phyloP scores from a whole-genome alignment of 2,888 invertebrate species.

The Tetanocera ferruginea region DNA sequence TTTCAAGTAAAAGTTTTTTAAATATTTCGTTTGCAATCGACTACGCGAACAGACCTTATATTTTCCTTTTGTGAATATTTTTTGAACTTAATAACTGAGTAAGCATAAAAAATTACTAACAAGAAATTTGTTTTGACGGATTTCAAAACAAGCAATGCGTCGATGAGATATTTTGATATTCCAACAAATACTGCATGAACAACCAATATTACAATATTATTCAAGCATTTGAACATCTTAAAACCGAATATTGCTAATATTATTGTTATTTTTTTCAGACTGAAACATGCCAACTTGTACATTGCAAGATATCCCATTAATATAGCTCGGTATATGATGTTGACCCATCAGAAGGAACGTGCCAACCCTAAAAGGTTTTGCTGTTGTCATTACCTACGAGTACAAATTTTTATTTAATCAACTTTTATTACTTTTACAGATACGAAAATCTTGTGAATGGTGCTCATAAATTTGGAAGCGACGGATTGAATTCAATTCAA shows the following conservation, averaged over 20 bases:
- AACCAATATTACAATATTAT: too few relatives aligned
- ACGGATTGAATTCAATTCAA: constrained; percentile 88
- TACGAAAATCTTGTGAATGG: constrained; percentile 88
- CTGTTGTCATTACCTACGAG: background rate
- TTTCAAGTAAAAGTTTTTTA: too few relatives aligned
- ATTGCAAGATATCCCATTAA: constrained; percentile 93
- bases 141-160: too few relatives aligned
- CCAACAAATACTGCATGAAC: too few relatives aligned
- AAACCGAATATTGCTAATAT: background rate
- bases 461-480: constrained; percentile 84
- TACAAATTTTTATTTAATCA: background rate
- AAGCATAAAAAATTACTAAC: too few relatives aligned
- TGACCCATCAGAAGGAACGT: constrained; percentile 89
- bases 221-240: too few relatives aligned
- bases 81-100: too few relatives aligned
- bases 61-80: too few relatives aligned
- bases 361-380: constrained; percentile 89
- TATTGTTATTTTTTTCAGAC: constrained; percentile 65
- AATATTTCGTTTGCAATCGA: too few relatives aligned
- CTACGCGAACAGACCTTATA: too few relatives aligned
- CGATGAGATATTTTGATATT: too few relatives aligned
- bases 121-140: too few relatives aligned
- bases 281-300: constrained; percentile 83
- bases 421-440: constrained; percentile 72
- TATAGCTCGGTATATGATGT: constrained; percentile 96